Evolutionary conservation across 2,888 invertebrate species (phyloP).

Genomic region (Lucinisca nassula): DNA sequence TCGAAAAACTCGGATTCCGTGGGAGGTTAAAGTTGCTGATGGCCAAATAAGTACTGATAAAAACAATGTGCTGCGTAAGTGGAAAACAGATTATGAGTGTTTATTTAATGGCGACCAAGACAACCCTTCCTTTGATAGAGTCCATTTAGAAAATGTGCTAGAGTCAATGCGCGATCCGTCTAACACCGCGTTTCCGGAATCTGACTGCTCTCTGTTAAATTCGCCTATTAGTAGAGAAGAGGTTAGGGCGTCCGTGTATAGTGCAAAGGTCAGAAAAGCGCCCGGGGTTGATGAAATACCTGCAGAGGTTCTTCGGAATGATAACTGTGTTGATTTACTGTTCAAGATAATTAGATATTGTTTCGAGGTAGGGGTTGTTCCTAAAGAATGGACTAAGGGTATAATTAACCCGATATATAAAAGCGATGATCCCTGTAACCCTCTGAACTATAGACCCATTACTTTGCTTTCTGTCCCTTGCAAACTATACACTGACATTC

Average conservation of each 20-base stretch:
- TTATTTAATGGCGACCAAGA: neutral
- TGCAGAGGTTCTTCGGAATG: constrained; percentile 24
- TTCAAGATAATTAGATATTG: constrained; percentile 7
- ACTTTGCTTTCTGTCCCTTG: constrained; percentile 20
- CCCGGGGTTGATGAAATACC: neutral
- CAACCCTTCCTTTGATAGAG: neutral
- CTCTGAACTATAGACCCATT: constrained; percentile 34
- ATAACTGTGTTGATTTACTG: constrained; percentile 1
- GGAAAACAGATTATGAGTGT: constrained; percentile 14
- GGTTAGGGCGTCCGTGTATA: neutral
- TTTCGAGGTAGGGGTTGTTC: constrained; percentile 14
- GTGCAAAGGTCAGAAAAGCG: constrained; percentile 6
- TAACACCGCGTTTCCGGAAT: neutral
- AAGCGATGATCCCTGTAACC: constrained; percentile 19
- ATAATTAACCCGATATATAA: constrained; percentile 19
- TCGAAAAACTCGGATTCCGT: neutral
- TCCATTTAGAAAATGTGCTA: neutral
- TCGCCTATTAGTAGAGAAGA: constrained; percentile 16
- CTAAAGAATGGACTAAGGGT: constrained; percentile 15
- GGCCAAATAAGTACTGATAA: neutral
- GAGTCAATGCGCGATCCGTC: neutral
- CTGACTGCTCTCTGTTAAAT: neutral
- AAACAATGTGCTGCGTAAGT: neutral
- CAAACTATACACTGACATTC: constrained; percentile 25
- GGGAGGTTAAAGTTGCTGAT: neutral